A percentile compares a stretch with the other conserved stretches of the same genome.
Conservation (phyloP, 2,113 vertebrate genomes). For the Morone saxatilis region DNA sequence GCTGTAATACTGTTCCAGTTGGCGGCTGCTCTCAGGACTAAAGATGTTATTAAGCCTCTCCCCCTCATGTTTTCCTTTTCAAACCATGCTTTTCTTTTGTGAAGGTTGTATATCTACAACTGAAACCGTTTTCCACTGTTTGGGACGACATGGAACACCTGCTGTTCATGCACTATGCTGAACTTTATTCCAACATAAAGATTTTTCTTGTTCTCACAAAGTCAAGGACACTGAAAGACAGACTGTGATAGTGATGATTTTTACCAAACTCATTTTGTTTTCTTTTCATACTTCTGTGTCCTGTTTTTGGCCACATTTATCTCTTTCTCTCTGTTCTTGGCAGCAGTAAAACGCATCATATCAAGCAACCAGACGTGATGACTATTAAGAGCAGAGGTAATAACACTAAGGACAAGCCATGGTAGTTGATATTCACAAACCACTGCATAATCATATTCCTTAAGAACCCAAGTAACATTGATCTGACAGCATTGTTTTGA, state of each 20-base stretch:
- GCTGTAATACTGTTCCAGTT: constrained; percentile 70
- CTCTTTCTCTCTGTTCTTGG: constrained; percentile 17
- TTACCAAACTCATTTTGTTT: constrained; percentile 29
- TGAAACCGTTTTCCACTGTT: constrained; percentile 73
- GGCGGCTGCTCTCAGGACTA: constrained; percentile 51
- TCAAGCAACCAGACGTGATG: constrained; percentile 44
- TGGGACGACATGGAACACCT: constrained; percentile 76
- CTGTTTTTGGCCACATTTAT: constrained; percentile 22
- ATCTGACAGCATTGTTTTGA: constrained; percentile 72
- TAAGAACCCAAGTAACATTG: constrained; percentile 53
- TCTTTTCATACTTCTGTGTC: constrained; percentile 24
- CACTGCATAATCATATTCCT: constrained; percentile 60
- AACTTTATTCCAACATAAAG: constrained; percentile 69
- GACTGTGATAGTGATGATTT: constrained; percentile 48
- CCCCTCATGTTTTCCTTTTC: constrained; percentile 70
- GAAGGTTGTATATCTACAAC: constrained; percentile 69
- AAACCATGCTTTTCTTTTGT: constrained; percentile 71
- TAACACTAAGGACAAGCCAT: constrained; percentile 27
- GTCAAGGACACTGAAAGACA: constrained; percentile 65
- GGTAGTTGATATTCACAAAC: constrained; percentile 57
- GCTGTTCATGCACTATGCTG: constrained; percentile 54
- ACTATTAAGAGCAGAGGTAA: constrained; percentile 27
- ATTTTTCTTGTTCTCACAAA: constrained; percentile 55
- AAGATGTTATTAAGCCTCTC: constrained; percentile 69
- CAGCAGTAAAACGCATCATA: constrained; percentile 27